Base-by-base conservation (phyloP, 2,888 invertebrate species). In the Danaus chrysippus region DNA sequence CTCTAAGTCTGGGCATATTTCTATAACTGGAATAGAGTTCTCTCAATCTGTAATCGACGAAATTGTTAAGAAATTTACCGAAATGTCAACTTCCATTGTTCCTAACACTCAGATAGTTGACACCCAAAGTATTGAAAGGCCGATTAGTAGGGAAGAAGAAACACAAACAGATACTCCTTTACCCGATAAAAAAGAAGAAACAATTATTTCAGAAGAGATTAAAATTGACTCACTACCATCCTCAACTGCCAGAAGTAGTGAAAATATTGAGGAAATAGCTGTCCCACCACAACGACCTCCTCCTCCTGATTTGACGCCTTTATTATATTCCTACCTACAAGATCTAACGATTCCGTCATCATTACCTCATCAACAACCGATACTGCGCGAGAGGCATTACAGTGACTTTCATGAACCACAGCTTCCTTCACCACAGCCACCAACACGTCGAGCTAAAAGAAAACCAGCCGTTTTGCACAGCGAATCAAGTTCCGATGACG, bases 1-100 rank as follows among this genome's bases (percentile, higher is more conserved):
- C 71, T 94, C 95, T 8, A 94, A 93, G 76, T 93, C 93, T 0
- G 94, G 94, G 0, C 93, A 93, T 70, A 87, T 95, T 66, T 92
- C 93, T 59, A 92, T 94, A 0, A 93, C 93, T 71, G 94, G 94
- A 61, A 92, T 95, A 56, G 94, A 94, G 76, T 89, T 95, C 70
- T 94, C 94, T 0, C 92, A 93, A 34, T 93, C 93, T 8, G 92
- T 95, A 60, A 93, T 95, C 59, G 93, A 94, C 71, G 93, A 94
- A 74, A 92, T 94, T 61, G 92, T 94, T 1, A 86, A 82, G 82
- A 93, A 91, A 65, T 91, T 91, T 72, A 83, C 91, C 54, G 90
- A 92, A 75, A 84, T 91, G 71, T 82, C 89, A 15, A 84, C 90
- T 3, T 75, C 59, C 43, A 73, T 75, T 19, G 63, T 69, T 15